phyloP scores from a whole-genome alignment of 2,888 invertebrate genomes.

The Ephialtes manifestator region DNA sequence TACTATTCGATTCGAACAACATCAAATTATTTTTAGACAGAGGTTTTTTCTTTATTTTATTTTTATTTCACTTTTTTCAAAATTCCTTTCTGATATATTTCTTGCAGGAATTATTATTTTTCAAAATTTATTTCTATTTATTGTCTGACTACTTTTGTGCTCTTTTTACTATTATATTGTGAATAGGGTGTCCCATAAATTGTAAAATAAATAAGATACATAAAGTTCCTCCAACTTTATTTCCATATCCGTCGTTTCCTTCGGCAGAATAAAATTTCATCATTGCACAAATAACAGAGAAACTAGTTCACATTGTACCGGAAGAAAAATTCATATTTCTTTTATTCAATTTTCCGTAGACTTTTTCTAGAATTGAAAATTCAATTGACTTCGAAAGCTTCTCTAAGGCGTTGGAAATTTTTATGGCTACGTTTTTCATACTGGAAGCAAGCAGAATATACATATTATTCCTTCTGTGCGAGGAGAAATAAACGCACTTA shows the following conservation, averaged over 20 bases:
- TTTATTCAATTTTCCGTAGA: neutral
- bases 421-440: slow-evolving; percentile 21
- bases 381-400: neutral
- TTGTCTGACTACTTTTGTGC: no score
- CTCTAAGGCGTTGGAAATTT: neutral
- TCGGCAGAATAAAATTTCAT: neutral
- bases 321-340: neutral
- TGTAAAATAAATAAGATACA: no score
- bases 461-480: slow-evolving; percentile 20
- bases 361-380: neutral
- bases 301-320: neutral
- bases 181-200: no score
- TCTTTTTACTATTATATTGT: no score
- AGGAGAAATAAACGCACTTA: slow-evolving; percentile 1
- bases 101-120: no score
- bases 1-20: no score
- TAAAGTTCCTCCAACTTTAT: no score
- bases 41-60: no score
- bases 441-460: slow-evolving; percentile 49
- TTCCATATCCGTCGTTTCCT: neutral
- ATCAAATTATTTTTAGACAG: no score
- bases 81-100: no score
- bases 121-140: no score
- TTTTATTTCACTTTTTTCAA: no score
- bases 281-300: neutral